A percentile compares a stretch with the other conserved stretches of the same genome.
Conservation (phyloP, 2,797 vertebrate species). For the Leucoraja ocellata region DNA sequence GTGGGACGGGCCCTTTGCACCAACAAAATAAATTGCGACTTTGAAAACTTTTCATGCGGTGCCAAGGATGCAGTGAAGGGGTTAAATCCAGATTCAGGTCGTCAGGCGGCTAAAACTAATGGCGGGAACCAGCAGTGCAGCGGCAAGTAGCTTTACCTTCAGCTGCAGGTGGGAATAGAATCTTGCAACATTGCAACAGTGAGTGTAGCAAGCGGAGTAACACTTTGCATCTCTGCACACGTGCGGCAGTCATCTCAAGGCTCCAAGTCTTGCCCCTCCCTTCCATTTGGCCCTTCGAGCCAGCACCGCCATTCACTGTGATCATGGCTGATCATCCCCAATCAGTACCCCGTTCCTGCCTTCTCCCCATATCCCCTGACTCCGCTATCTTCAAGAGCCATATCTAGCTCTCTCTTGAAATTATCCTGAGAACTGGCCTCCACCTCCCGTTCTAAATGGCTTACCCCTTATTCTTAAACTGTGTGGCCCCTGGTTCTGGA, state of each 20-base stretch:
- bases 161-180: not conserved
- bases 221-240: not conserved
- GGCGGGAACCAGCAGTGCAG: not conserved
- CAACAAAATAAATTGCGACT: not conserved
- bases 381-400: too few species aligned
- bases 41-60: not conserved
- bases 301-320: too few species aligned
- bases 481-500: too few species aligned
- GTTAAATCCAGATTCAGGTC: constrained; percentile 30
- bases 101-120: not conserved
- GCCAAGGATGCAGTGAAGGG: constrained; percentile 7
- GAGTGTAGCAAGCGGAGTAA: not conserved
- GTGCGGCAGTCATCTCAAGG: not conserved
- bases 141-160: not conserved
- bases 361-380: too few species aligned
- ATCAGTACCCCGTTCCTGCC: too few species aligned
- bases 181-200: not conserved
- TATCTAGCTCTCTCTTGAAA: too few species aligned
- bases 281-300: too few species aligned
- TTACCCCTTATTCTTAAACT: too few species aligned
- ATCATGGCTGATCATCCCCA: too few species aligned
- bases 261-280: not conserved
- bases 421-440: too few species aligned
- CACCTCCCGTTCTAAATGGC: too few species aligned
- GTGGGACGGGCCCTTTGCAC: not conserved